Percentiles rank a stretch among this genome's conserved stretches.
phyloP scores from a whole-genome alignment of 1,140 invertebrate genomes.

The Tribolium castaneum region DNA sequence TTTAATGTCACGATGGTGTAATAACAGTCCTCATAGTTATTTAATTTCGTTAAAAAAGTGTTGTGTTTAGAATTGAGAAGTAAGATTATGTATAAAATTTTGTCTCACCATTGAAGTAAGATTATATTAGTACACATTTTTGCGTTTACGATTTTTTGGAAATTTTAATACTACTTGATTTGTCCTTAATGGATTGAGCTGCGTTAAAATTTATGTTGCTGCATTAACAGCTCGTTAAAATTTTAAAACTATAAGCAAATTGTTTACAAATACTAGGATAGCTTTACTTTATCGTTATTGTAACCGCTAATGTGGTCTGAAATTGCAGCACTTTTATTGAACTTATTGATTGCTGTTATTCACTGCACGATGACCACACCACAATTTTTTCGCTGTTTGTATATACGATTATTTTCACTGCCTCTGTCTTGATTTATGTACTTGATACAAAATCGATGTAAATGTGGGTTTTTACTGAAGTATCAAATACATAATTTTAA shows the following conservation, averaged over 20 bases:
- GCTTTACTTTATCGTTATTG: background rate
- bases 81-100: too few relatives aligned
- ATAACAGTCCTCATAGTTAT: too few relatives aligned
- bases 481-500: conserved; percentile 11
- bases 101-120: too few relatives aligned
- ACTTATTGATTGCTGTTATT: too few relatives aligned
- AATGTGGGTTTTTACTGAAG: background rate
- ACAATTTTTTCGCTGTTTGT: background rate
- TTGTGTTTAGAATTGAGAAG: too few relatives aligned
- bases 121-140: too few relatives aligned
- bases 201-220: background rate
- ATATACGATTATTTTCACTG: background rate
- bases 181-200: too few relatives aligned
- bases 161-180: too few relatives aligned
- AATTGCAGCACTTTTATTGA: background rate
- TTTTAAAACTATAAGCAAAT: background rate
- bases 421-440: background rate
- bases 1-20: background rate
- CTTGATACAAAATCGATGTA: background rate
- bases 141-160: too few relatives aligned
- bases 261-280: background rate
- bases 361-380: too few relatives aligned
- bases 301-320: background rate
- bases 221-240: background rate
- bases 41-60: background rate